These are phyloP conservation scores for Sminthurinus signatus DNA, from an alignment of 1,140 invertebrate species.

Conservation along the genomic window DNA sequence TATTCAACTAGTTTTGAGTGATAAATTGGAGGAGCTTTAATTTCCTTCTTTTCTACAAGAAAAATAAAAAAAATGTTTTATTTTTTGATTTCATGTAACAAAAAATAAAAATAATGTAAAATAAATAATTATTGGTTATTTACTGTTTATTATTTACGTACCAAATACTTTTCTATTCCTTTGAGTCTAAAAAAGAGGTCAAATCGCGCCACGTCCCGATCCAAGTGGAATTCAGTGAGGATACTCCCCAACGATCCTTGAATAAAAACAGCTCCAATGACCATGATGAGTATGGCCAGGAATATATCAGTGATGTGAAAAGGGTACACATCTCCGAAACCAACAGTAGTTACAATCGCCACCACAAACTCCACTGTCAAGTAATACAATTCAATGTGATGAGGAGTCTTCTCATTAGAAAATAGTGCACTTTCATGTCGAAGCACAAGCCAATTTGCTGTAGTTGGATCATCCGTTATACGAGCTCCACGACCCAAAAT, in stretches of 20 bases:
- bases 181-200: constrained; percentile 12
- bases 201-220: constrained; percentile 15
- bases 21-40: constrained; percentile 10
- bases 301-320: background rate
- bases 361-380: constrained; percentile 4
- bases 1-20: constrained; percentile 12
- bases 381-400: constrained; percentile 3
- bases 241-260: background rate
- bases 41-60: no score
- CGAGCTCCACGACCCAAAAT: background rate
- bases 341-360: constrained; percentile 17
- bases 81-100: background rate
- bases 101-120: background rate
- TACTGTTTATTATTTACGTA: no score
- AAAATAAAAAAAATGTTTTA: background rate
- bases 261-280: constrained; percentile 11
- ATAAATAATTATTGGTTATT: background rate
- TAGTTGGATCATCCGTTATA: background rate
- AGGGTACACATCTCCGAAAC: constrained; percentile 14
- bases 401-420: background rate
- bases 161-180: constrained; percentile 14
- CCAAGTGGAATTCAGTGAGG: constrained; percentile 8
- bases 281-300: constrained; percentile 13
- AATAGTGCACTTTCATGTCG: background rate
- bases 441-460: background rate